These are phyloP conservation scores for Epinephelus awoara DNA, from an alignment of 2,797 vertebrate species.

Conservation along the genomic window DNA sequence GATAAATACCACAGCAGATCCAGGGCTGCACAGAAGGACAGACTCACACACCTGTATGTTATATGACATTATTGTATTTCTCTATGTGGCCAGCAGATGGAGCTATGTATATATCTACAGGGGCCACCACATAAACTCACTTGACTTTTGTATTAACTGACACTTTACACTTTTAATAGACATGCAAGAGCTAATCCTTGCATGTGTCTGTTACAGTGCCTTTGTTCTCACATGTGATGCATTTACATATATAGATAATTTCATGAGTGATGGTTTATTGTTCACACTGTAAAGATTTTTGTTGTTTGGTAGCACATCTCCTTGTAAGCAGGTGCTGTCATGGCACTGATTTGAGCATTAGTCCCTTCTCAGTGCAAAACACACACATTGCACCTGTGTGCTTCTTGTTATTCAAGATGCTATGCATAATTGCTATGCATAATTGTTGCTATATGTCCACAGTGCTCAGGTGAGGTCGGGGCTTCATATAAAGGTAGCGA, in stretches of 20 bases:
- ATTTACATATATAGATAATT: neutral
- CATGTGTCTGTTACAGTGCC: neutral
- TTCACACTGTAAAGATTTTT: neutral
- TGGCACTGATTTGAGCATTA: neutral
- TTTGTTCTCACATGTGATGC: neutral
- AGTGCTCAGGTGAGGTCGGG: too few species aligned
- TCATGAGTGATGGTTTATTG: neutral
- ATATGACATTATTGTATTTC: slow-evolving; percentile 20
- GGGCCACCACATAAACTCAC: neutral
- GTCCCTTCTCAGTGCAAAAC: neutral
- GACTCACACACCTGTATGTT: neutral
- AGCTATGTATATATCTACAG: slow-evolving; percentile 55
- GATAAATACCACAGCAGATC: slow-evolving; percentile 36
- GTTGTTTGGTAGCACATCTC: neutral
- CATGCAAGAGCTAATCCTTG: neutral
- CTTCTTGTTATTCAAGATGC: neutral
- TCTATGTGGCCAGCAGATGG: slow-evolving; percentile 76
- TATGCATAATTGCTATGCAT: too few species aligned
- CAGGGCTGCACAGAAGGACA: neutral
- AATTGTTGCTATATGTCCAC: too few species aligned
- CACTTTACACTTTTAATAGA: neutral
- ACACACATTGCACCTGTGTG: neutral
- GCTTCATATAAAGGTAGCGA: too few species aligned
- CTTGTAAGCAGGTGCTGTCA: neutral
- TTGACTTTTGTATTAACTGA: slow-evolving; percentile 2